phyloP scores from a whole-genome alignment of 2,797 vertebrate genomes.

The Lophotriccus pileatus region DNA sequence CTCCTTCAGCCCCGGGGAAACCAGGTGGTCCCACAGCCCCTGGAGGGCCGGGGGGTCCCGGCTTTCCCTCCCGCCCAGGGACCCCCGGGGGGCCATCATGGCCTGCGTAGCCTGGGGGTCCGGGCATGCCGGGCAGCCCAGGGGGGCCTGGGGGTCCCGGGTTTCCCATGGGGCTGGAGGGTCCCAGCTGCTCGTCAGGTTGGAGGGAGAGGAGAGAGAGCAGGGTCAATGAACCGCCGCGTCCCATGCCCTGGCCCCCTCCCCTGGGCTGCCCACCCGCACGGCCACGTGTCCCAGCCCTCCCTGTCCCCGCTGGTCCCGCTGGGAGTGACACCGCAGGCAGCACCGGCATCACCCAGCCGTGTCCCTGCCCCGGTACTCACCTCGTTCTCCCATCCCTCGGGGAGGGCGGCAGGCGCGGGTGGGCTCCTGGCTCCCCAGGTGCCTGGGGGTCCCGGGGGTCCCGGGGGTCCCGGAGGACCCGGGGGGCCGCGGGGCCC shows the following conservation, averaged over 20 bases:
- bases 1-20: slow-evolving; percentile 44
- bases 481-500: slow-evolving; percentile 47
- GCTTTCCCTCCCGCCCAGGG: slow-evolving; percentile 53
- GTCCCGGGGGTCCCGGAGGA: not conserved
- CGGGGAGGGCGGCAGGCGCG: accelerated
- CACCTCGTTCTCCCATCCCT: not conserved
- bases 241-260: not conserved
- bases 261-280: not conserved
- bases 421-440: not conserved
- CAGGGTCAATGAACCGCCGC: accelerated
- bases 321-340: accelerated
- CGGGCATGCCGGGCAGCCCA: not conserved
- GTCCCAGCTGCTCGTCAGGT: not conserved
- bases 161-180: not conserved
- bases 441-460: not conserved
- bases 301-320: accelerated
- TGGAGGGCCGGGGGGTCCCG: slow-evolving; percentile 4
- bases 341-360: accelerated
- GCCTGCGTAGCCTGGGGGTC: slow-evolving; percentile 52
- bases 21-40: slow-evolving; percentile 48
- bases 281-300: accelerated
- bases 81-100: slow-evolving; percentile 16
- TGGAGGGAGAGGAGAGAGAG: not conserved
- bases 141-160: slow-evolving; percentile 2
- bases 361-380: accelerated